A percentile compares a stretch with the other conserved stretches of the same genome.
Conservation (phyloP, 2,113 vertebrate genomes). For the Craseonycteris thonglongyai region DNA sequence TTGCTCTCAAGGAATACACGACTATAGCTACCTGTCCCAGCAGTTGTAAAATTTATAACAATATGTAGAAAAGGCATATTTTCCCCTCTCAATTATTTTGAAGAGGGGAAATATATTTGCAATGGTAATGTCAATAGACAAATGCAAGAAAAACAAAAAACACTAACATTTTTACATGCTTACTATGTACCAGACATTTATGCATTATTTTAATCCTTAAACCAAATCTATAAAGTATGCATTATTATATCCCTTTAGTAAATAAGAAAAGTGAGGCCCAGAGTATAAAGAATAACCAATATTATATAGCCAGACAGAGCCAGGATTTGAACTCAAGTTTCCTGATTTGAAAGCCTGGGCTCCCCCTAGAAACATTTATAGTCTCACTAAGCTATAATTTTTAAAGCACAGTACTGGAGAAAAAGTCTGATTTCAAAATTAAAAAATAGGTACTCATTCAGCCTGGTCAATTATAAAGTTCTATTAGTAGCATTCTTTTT, state of each 20-base stretch:
- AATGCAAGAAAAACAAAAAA: background rate
- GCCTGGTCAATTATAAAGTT: background rate
- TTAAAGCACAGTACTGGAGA: background rate
- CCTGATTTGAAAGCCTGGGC: background rate
- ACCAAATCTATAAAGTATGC: background rate
- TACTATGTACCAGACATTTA: background rate
- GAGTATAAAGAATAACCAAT: constrained; percentile 12
- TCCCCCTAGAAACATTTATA: background rate
- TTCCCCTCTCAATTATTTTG: background rate
- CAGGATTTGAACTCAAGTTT: background rate
- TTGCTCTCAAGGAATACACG: constrained; percentile 2
- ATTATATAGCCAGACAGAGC: background rate
- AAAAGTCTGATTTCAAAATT: background rate
- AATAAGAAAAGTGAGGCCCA: background rate
- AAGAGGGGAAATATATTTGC: background rate
- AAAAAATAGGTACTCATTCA: background rate
- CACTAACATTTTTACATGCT: background rate
- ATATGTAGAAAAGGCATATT: background rate
- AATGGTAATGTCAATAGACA: background rate
- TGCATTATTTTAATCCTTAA: background rate
- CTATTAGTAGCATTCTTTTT: background rate
- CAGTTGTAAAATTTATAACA: background rate
- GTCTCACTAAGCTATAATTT: background rate
- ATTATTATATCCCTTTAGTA: background rate
- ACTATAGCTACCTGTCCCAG: background rate